Conservation (phyloP, 2,113 vertebrate genomes). For the Gasterosteus aculeatus region DNA sequence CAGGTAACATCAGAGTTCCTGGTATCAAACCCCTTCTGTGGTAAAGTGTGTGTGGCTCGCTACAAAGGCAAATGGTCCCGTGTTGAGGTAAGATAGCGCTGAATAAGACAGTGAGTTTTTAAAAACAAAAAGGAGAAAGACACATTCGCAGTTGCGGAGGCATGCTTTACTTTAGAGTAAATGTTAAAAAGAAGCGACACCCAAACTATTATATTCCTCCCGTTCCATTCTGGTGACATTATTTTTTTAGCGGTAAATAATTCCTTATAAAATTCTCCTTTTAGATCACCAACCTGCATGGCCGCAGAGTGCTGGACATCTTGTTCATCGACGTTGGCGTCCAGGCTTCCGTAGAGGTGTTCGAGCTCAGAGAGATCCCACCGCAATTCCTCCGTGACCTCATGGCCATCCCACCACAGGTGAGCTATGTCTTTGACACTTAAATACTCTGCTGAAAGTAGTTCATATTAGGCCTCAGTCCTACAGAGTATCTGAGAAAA, state of each 20-base stretch:
- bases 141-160: neutral
- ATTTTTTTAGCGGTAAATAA: neutral
- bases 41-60: constrained; percentile 91
- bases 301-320: constrained; percentile 91
- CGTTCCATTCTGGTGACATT: neutral
- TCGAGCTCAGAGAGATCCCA: constrained; percentile 93
- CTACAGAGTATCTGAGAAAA: constrained; percentile 31
- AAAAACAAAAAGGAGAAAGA: neutral
- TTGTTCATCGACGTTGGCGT: constrained; percentile 90
- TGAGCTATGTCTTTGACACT: constrained; percentile 53
- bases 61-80: constrained; percentile 95
- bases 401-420: constrained; percentile 91
- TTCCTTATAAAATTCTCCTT: constrained; percentile 22
- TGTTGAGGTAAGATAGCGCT: constrained; percentile 86
- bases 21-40: constrained; percentile 93
- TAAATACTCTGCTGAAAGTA: neutral
- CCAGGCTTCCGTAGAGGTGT: constrained; percentile 90
- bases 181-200: neutral
- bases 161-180: neutral
- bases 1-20: constrained; percentile 88
- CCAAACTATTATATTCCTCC: neutral
- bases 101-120: constrained; percentile 16
- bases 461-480: too few species aligned
- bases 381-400: constrained; percentile 86
- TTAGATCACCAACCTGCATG: constrained; percentile 94